phyloP scores from a whole-genome alignment of 2,113 vertebrate species.

The Trogon melanurus region DNA sequence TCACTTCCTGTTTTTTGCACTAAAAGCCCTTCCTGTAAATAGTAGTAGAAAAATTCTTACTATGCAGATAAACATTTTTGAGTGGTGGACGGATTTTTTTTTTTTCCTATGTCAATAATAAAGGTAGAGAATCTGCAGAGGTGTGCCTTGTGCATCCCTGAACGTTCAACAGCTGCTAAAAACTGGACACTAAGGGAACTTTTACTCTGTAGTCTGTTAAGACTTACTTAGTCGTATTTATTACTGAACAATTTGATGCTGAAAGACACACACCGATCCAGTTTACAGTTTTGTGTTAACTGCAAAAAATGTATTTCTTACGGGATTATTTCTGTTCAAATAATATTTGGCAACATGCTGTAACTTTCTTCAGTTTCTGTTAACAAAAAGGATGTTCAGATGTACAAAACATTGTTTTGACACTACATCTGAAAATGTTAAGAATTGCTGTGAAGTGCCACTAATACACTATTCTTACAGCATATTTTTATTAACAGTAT shows the following conservation, averaged over 20 bases:
- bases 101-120: slow-evolving; percentile 78
- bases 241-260: slow-evolving; percentile 78
- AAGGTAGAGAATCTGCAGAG: slow-evolving; percentile 75
- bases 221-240: slow-evolving; percentile 76
- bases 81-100: slow-evolving; percentile 75
- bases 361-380: slow-evolving; percentile 54
- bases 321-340: slow-evolving; percentile 15
- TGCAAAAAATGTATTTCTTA: slow-evolving; percentile 57
- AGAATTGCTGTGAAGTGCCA: slow-evolving; percentile 66
- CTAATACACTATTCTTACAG: slow-evolving; percentile 48
- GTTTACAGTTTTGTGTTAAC: slow-evolving; percentile 63
- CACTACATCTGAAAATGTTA: slow-evolving; percentile 65
- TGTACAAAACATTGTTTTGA: slow-evolving; percentile 2
- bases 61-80: slow-evolving; percentile 83
- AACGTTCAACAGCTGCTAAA: slow-evolving; percentile 80
- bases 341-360: slow-evolving; percentile 49
- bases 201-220: slow-evolving; percentile 61
- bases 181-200: slow-evolving; percentile 72
- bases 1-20: slow-evolving; percentile 81
- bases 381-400: slow-evolving; percentile 2
- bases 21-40: slow-evolving; percentile 82
- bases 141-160: slow-evolving; percentile 84
- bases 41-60: slow-evolving; percentile 79
- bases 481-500: slow-evolving; percentile 51
- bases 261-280: slow-evolving; percentile 66